Percentiles rank a stretch among this genome's conserved stretches.
Conservation (phyloP, 2,888 invertebrate genomes). For the Drymonia ruficornis region DNA sequence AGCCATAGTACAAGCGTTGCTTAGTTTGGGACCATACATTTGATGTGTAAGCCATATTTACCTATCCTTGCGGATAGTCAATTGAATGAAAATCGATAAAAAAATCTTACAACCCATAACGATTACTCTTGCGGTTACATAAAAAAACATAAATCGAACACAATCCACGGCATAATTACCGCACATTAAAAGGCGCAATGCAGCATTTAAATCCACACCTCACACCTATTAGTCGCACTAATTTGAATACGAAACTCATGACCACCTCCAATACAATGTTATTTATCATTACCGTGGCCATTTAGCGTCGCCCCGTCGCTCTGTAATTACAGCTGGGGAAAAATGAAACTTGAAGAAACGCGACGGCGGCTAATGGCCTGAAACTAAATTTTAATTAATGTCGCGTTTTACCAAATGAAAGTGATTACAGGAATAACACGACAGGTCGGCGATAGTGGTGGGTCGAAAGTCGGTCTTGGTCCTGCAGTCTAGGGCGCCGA, state of each 20-base stretch:
- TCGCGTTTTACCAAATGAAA: conserved; percentile 83
- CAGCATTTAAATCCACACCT: conserved; percentile 75
- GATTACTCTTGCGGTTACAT: not conserved
- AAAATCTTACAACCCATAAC: no score
- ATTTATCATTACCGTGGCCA: conserved; percentile 81
- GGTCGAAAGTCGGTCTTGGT: no score
- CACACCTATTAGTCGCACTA: conserved; percentile 71
- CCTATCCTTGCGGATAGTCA: no score
- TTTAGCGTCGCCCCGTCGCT: conserved; percentile 77
- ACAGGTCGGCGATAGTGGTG: conserved; percentile 57
- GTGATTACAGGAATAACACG: conserved; percentile 83
- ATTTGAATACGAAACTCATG: conserved; percentile 84
- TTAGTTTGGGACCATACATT: no score
- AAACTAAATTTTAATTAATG: conserved; percentile 86
- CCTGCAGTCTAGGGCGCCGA: no score
- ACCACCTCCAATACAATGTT: conserved; percentile 77
- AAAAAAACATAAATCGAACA: not conserved
- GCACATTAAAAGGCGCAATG: conserved; percentile 67
- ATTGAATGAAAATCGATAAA: no score
- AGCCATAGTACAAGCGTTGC: no score
- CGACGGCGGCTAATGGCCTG: conserved; percentile 82
- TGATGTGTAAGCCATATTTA: no score
- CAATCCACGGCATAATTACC: conserved; percentile 43
- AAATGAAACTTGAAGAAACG: conserved; percentile 82
- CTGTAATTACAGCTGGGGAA: conserved; percentile 77